Conservation (phyloP, 1,140 invertebrate genomes). For the Drosophila mauritiana region DNA sequence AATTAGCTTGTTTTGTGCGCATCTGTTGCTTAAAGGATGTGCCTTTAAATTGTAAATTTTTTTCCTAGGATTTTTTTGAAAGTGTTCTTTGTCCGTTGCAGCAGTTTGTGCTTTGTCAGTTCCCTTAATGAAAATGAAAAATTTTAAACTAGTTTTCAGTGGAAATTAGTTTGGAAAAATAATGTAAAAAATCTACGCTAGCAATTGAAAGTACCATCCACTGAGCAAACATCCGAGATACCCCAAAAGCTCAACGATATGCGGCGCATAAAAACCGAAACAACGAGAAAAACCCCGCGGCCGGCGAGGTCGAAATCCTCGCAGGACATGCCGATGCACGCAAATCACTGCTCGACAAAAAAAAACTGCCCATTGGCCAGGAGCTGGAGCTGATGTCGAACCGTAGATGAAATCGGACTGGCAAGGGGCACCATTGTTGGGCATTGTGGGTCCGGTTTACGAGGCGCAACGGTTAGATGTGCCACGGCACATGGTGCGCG, state of each 20-base stretch:
- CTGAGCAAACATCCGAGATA: background rate
- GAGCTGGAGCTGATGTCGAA: constrained; percentile 4
- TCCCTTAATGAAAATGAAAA: no score
- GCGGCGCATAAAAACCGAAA: constrained; percentile 1
- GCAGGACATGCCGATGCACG: constrained; percentile 69
- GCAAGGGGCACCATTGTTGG: constrained; percentile 28
- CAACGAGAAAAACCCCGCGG: constrained; percentile 28
- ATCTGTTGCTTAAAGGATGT: no score
- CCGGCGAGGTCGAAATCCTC: constrained; percentile 25
- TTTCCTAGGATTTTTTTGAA: no score
- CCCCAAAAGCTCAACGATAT: background rate
- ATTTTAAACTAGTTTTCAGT: no score
- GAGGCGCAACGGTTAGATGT: constrained; percentile 61
- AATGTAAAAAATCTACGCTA: background rate
- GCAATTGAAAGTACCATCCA: background rate
- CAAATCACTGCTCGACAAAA: constrained; percentile 60
- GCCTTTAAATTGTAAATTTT: no score
- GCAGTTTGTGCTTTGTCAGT: no score
- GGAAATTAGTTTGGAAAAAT: no score
- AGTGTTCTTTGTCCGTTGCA: no score
- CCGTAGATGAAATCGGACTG: constrained; percentile 1
- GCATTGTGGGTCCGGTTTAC: constrained; percentile 63
- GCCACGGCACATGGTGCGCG: background rate
- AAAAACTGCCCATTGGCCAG: constrained; percentile 56
- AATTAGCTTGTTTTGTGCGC: no score